Evolutionary conservation across 2,888 invertebrate species (phyloP).

Genomic region (Lycia hirtaria): DNA sequence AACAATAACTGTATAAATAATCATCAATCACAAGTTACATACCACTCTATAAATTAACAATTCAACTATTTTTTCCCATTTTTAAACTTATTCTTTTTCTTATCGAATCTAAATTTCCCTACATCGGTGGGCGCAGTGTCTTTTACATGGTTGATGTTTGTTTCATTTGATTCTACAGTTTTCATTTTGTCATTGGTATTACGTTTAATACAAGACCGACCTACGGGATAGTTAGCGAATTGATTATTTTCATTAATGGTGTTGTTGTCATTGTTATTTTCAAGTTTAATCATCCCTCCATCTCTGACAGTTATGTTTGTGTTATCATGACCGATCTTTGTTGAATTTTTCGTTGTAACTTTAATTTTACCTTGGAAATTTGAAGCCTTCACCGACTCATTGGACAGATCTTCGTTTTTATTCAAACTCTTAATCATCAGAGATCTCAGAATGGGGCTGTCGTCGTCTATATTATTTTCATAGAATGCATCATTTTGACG

Average conservation of each 20-base stretch:
- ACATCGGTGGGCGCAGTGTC: constrained; percentile 18
- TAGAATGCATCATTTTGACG: not conserved
- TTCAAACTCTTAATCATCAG: constrained; percentile 14
- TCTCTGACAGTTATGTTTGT: not conserved
- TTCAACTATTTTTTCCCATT: not conserved
- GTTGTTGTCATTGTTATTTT: constrained; percentile 8
- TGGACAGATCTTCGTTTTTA: constrained; percentile 5
- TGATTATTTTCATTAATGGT: not conserved
- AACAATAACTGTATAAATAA: too few species aligned
- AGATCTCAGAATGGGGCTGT: constrained; percentile 26
- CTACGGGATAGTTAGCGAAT: not conserved
- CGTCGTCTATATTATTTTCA: constrained; percentile 3
- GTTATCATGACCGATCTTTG: not conserved
- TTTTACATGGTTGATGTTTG: not conserved
- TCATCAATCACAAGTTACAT: too few species aligned
- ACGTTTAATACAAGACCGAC: not conserved
- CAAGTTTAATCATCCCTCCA: not conserved
- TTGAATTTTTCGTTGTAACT: not conserved
- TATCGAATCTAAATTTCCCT: not conserved
- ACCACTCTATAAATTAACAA: too few species aligned
- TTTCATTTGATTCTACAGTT: not conserved
- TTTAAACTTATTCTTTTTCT: not conserved
- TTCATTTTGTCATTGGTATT: not conserved
- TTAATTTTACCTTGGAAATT: constrained; percentile 3
- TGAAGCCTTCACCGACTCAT: too few species aligned